Conservation (phyloP, 2,113 vertebrate genomes). For the Paramisgurnus dabryanus region DNA sequence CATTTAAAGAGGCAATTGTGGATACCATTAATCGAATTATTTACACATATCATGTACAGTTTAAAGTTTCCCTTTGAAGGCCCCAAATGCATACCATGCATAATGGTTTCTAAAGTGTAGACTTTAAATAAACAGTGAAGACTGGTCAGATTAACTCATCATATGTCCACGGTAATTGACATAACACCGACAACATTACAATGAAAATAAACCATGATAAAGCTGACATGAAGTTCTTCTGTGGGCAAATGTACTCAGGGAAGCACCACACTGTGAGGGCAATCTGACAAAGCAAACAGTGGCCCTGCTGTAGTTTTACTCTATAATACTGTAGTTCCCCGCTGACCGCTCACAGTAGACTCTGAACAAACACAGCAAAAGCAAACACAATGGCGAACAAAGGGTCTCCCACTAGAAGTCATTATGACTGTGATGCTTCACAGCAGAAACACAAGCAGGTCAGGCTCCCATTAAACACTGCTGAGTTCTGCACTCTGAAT, state of each 20-base stretch:
- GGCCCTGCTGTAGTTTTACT: constrained; percentile 61
- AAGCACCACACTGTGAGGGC: constrained; percentile 62
- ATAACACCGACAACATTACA: constrained; percentile 39
- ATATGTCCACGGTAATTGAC: constrained; percentile 32
- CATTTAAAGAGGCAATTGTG: neutral
- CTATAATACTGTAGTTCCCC: constrained; percentile 47
- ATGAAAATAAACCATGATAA: constrained; percentile 38
- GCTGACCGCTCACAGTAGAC: constrained; percentile 61
- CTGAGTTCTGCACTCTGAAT: constrained; percentile 7
- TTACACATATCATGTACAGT: too few relatives aligned
- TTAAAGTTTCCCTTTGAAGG: too few relatives aligned
- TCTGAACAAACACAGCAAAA: constrained; percentile 56
- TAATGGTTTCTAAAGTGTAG: neutral
- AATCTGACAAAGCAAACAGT: constrained; percentile 72
- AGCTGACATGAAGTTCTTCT: constrained; percentile 44
- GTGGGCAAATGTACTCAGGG: constrained; percentile 58
- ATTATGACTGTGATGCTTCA: neutral
- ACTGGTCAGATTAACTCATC: constrained; percentile 5
- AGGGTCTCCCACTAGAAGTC: constrained; percentile 15
- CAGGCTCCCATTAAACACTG: constrained; percentile 8
- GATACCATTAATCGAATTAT: too few relatives aligned
- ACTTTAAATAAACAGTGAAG: neutral
- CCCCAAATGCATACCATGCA: too few relatives aligned
- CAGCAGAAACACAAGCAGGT: constrained; percentile 53
- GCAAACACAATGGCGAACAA: constrained; percentile 46